Conservation (phyloP, 2,113 vertebrate species). For the Trinectes maculatus region DNA sequence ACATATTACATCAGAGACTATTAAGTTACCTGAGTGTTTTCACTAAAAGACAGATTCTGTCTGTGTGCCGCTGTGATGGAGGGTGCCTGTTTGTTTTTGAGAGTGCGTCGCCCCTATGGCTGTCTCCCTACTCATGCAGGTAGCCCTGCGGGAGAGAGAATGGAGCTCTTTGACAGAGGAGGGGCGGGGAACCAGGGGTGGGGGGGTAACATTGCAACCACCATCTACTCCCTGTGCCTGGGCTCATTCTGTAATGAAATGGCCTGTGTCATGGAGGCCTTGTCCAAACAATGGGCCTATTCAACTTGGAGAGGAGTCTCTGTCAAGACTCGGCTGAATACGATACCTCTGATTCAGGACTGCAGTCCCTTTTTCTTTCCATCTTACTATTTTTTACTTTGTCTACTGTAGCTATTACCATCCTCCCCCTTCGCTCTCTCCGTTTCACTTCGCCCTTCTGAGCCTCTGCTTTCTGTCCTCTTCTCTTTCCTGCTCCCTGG, state of each 20-base stretch:
- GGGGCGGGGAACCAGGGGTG: conserved; percentile 31
- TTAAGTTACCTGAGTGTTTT: conserved; percentile 60
- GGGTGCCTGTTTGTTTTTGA: conserved; percentile 68
- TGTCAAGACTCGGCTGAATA: conserved; percentile 75
- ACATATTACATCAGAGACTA: conserved; percentile 68
- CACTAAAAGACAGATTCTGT: conserved; percentile 44
- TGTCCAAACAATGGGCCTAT: conserved; percentile 80
- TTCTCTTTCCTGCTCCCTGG: conserved; percentile 9
- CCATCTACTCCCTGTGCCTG: conserved; percentile 65
- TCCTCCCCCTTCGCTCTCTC: conserved; percentile 1
- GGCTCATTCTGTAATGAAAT: conserved; percentile 79
- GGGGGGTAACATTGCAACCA: conserved; percentile 67
- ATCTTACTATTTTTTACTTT: conserved; percentile 39
- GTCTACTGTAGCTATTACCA: conserved; percentile 26
- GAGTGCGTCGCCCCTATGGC: conserved; percentile 69
- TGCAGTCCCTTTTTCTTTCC: conserved; percentile 56
- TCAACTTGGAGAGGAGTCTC: conserved; percentile 76
- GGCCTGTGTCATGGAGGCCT: conserved; percentile 79
- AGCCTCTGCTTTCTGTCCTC: neutral
- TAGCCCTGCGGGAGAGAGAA: conserved; percentile 66
- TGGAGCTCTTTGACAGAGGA: conserved; percentile 68
- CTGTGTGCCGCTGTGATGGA: conserved; percentile 53
- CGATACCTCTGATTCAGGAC: conserved; percentile 78
- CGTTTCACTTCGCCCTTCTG: conserved; percentile 3
- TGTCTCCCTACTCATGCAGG: conserved; percentile 70